Conservation (phyloP, 2,888 invertebrate genomes). For the Trypoxylon attenuatum region DNA sequence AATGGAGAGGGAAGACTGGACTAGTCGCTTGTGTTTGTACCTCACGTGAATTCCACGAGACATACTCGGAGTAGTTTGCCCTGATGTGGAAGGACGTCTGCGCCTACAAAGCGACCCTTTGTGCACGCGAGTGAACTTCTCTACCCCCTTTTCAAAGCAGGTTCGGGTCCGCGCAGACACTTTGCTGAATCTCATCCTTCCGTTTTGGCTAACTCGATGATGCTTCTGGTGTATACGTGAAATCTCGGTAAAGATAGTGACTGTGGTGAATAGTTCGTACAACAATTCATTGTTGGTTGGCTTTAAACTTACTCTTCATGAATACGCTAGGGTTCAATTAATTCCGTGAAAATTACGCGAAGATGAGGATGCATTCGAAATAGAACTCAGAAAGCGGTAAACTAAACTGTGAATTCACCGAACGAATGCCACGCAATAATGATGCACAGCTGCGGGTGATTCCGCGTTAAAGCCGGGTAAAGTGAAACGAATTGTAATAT, state of each 20-base stretch:
- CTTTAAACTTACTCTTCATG: not conserved
- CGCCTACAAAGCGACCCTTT: slow-evolving; percentile 44
- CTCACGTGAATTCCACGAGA: slow-evolving; percentile 37
- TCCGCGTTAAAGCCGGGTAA: slow-evolving; percentile 42
- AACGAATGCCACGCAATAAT: no score
- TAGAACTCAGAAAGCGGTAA: no score
- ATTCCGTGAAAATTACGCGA: no score
- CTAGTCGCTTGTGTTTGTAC: not conserved
- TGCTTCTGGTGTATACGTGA: slow-evolving; percentile 7
- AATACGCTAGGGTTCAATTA: no score
- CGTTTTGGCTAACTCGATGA: slow-evolving; percentile 42
- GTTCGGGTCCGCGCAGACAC: slow-evolving; percentile 25
- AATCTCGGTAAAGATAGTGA: slow-evolving; percentile 23
- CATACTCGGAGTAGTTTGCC: slow-evolving; percentile 35
- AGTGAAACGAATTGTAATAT: slow-evolving; percentile 45
- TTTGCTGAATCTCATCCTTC: slow-evolving; percentile 35
- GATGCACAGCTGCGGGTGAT: slow-evolving; percentile 47
- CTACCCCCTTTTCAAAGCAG: slow-evolving; percentile 28
- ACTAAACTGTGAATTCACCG: no score
- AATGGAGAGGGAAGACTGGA: slow-evolving; percentile 22
- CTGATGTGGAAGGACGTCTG: slow-evolving; percentile 37
- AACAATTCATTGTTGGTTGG: not conserved
- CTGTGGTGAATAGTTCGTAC: slow-evolving; percentile 1
- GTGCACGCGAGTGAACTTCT: slow-evolving; percentile 27
- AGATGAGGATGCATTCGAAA: no score